Evolutionary conservation across 2,888 invertebrate genomes (phyloP).

Genomic region (Lepeophtheirus nordmannii): DNA sequence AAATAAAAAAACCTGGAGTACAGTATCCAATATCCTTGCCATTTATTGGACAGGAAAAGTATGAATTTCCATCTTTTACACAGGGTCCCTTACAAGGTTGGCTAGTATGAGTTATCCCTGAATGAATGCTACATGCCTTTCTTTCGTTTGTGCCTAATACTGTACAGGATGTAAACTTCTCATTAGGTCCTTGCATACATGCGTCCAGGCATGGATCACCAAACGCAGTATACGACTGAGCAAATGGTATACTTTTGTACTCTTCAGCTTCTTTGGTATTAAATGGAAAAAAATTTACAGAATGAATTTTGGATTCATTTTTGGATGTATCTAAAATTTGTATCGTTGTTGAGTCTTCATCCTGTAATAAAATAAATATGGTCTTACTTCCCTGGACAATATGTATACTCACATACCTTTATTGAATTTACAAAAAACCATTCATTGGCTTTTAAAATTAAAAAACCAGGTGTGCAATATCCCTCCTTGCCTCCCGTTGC

Average conservation of each 20-base stretch:
- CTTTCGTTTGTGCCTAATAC: background rate
- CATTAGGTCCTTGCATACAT: background rate
- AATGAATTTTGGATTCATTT: no score
- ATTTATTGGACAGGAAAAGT: background rate
- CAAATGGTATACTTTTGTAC: background rate
- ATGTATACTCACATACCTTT: background rate
- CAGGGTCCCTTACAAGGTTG: background rate
- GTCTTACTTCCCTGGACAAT: background rate
- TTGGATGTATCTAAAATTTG: background rate
- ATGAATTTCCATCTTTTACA: background rate
- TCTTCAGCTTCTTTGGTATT: background rate
- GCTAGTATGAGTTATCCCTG: background rate
- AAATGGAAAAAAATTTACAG: background rate
- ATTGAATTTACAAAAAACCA: background rate
- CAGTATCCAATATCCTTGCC: background rate
- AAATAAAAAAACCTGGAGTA: background rate
- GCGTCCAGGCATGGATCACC: background rate
- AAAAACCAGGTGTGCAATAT: background rate
- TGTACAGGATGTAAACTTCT: background rate
- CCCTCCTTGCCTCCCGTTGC: background rate
- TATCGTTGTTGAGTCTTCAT: background rate
- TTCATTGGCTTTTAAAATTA: background rate
- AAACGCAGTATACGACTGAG: background rate
- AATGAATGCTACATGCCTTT: background rate
- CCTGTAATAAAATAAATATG: background rate